phyloP scores from a whole-genome alignment of 2,113 vertebrate genomes.

The Dinomys branickii region DNA sequence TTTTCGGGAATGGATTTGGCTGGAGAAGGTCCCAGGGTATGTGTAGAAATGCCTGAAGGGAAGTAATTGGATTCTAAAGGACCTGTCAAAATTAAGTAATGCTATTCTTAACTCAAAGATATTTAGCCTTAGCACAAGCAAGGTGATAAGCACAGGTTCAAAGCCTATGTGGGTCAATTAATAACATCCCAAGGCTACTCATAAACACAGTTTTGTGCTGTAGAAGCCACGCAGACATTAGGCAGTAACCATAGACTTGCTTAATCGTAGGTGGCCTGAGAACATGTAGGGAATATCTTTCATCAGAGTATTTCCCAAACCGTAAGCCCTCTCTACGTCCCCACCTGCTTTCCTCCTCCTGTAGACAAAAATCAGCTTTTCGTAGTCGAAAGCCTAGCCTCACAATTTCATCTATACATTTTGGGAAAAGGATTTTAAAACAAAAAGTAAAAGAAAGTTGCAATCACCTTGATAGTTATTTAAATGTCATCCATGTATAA shows the following conservation, averaged over 20 bases:
- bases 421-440: too few relatives aligned
- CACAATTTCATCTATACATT: neutral
- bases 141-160: neutral
- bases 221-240: neutral
- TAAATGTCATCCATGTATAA: neutral
- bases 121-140: neutral
- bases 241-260: neutral
- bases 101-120: neutral
- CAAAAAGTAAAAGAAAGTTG: neutral
- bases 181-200: neutral
- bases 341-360: fast-evolving
- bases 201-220: neutral
- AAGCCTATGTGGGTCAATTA: neutral
- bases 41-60: neutral
- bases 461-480: neutral
- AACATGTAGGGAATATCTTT: neutral
- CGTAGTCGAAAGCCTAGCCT: neutral
- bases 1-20: neutral
- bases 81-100: neutral
- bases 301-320: neutral
- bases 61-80: neutral
- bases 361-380: neutral
- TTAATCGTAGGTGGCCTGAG: neutral
- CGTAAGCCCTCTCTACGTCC: fast-evolving
- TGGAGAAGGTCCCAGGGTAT: neutral